Evolutionary conservation across 2,113 vertebrate species (phyloP).

Genomic region (Rhabdomys dilectus): DNA sequence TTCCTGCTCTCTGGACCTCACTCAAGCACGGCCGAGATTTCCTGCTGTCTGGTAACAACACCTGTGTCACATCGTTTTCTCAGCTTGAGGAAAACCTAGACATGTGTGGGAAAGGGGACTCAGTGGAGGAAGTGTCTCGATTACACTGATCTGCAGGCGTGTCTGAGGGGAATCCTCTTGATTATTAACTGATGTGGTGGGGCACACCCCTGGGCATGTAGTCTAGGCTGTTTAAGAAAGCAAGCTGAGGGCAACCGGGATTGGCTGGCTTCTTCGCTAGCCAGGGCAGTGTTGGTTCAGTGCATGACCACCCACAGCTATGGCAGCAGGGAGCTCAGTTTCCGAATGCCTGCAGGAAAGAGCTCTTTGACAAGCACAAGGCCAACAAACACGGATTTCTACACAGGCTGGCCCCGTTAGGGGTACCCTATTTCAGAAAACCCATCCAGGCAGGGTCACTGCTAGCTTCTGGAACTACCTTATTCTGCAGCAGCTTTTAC

Average conservation of each 20-base stretch:
- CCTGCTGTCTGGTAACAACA: not conserved
- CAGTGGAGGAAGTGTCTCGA: not conserved
- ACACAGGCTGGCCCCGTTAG: slow-evolving; percentile 93
- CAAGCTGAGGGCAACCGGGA: not conserved
- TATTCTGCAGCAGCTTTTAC: slow-evolving; percentile 93
- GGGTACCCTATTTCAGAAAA: slow-evolving; percentile 91
- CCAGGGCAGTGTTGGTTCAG: no score
- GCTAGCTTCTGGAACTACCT: slow-evolving; percentile 90
- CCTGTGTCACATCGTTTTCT: no score
- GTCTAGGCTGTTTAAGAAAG: not conserved
- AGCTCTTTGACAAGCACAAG: slow-evolving; percentile 92
- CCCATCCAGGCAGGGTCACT: slow-evolving; percentile 91
- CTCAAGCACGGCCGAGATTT: not conserved
- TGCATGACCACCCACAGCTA: no score
- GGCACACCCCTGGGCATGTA: not conserved
- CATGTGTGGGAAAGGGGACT: not conserved
- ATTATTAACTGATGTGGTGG: not conserved
- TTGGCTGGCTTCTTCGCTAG: no score
- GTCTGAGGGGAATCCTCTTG: not conserved
- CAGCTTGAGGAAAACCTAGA: not conserved
- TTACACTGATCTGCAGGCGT: not conserved
- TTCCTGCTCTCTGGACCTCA: no score
- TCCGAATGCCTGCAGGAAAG: no score
- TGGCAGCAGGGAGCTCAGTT: no score
- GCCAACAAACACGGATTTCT: slow-evolving; percentile 95